These are phyloP conservation scores for Drosophila malerkotliana DNA, from an alignment of 1,140 invertebrate genomes.

Conservation along the genomic window DNA sequence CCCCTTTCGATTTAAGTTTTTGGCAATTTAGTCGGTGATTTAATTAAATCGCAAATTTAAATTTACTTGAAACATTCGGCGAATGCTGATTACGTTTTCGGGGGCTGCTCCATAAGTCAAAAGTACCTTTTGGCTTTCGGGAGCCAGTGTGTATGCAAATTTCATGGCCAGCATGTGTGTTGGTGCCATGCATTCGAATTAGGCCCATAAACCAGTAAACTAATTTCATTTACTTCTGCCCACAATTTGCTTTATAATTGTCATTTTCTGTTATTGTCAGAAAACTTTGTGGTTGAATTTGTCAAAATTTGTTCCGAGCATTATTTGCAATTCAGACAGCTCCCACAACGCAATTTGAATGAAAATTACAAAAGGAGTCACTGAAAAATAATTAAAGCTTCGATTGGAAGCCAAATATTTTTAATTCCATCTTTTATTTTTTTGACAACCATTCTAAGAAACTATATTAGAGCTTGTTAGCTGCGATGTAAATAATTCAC, in stretches of 20 bases:
- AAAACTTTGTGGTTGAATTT: conserved; percentile 53
- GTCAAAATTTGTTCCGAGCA: conserved; percentile 33
- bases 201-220: conserved; percentile 47
- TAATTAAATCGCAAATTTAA: conserved; percentile 65
- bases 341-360: background rate
- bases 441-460: background rate
- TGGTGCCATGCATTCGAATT: conserved; percentile 47
- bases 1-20: conserved; percentile 20
- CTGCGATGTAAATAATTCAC: background rate
- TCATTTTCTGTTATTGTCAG: conserved; percentile 35
- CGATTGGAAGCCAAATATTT: too few relatives aligned
- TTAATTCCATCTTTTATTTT: background rate
- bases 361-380: conserved; percentile 1
- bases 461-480: background rate
- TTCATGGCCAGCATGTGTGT: conserved; percentile 33
- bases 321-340: conserved; percentile 2
- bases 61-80: conserved; percentile 28
- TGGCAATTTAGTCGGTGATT: conserved; percentile 64
- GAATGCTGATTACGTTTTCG: conserved; percentile 61
- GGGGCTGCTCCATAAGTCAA: conserved; percentile 22
- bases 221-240: conserved; percentile 59
- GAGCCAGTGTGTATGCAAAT: conserved; percentile 28
- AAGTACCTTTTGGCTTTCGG: conserved; percentile 3
- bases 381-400: conserved; percentile 24
- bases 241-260: conserved; percentile 57